Evolutionary conservation across 2,797 vertebrate species (phyloP).

Genomic region (Periophthalmus magnuspinnatus): DNA sequence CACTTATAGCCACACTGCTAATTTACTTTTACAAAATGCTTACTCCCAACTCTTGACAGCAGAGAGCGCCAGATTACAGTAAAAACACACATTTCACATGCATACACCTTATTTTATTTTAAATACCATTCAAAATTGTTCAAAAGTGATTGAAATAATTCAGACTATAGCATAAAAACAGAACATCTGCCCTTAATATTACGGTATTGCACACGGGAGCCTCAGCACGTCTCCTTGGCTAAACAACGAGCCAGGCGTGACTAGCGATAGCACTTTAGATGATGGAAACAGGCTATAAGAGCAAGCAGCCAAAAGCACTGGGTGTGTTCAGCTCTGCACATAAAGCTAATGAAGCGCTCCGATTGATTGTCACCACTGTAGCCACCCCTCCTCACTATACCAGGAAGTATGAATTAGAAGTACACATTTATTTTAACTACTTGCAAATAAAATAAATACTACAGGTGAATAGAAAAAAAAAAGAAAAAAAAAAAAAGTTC

Average conservation of each 20-base stretch:
- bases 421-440: constrained; percentile 2
- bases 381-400: constrained; percentile 51
- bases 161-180: not conserved
- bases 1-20: too few species aligned
- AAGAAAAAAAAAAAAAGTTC: too few species aligned
- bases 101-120: not conserved
- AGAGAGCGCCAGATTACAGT: not conserved
- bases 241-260: constrained; percentile 21
- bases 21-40: not conserved
- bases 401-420: not conserved
- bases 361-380: constrained; percentile 83
- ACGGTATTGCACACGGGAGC: constrained; percentile 5
- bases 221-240: constrained; percentile 5
- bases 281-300: constrained; percentile 38
- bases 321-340: constrained; percentile 69
- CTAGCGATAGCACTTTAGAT: constrained; percentile 17
- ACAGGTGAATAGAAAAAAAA: not conserved
- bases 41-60: not conserved
- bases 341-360: constrained; percentile 86
- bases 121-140: not conserved
- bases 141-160: not conserved
- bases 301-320: constrained; percentile 48
- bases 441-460: not conserved
- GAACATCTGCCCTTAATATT: not conserved
- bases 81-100: too few species aligned